These are phyloP conservation scores for Pitangus sulphuratus DNA, from an alignment of 2,797 vertebrate genomes.

Conservation along the genomic window DNA sequence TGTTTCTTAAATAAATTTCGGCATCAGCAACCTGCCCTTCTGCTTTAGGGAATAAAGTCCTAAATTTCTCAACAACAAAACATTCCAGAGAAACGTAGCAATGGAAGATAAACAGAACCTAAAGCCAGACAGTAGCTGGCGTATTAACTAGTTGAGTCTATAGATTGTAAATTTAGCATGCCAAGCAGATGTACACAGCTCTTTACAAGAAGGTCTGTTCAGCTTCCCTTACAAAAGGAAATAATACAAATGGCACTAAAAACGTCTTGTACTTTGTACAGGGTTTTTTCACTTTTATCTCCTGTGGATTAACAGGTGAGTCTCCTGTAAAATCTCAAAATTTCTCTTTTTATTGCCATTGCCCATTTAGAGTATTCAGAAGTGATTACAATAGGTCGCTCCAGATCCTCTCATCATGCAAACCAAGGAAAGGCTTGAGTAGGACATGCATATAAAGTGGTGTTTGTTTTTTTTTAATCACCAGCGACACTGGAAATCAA, in stretches of 20 bases:
- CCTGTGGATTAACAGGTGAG: neutral
- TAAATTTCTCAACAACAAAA: constrained; percentile 6
- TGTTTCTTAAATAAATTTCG: neutral
- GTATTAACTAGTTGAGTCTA: neutral
- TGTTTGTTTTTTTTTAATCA: neutral
- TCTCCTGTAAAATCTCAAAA: neutral
- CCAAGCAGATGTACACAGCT: neutral
- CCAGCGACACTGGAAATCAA: neutral
- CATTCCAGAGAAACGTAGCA: neutral
- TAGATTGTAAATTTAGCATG: rapidly evolving
- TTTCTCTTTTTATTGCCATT: neutral
- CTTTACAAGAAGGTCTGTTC: neutral
- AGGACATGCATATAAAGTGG: neutral
- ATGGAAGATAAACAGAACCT: neutral
- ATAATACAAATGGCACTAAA: neutral
- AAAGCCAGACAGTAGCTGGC: neutral
- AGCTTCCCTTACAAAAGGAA: neutral
- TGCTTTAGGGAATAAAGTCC: neutral
- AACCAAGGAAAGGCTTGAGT: neutral
- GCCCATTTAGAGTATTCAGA: neutral
- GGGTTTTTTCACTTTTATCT: neutral
- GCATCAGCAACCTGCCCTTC: neutral
- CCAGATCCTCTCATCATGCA: neutral
- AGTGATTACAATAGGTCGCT: neutral
- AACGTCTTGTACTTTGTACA: neutral